A percentile compares a stretch with the other conserved stretches of the same genome.
Conservation (phyloP, 64 coral and sea anemone genomes). For the Montipora cactus region DNA sequence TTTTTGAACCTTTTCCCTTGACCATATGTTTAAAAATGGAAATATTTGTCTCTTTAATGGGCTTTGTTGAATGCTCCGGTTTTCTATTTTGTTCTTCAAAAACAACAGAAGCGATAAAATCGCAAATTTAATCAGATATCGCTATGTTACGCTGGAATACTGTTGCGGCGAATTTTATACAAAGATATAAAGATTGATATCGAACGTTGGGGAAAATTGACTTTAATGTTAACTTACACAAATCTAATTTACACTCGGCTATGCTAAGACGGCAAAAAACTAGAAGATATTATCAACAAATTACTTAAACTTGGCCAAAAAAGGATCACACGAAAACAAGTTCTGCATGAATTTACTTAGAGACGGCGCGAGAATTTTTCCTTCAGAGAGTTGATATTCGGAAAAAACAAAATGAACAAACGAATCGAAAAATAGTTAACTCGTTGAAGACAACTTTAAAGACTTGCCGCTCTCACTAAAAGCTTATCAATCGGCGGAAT, state of each 20-base stretch:
- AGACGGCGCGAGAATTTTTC: neutral
- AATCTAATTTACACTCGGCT: constrained; percentile 34
- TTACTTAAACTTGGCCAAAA: constrained; percentile 11
- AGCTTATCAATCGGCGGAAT: constrained; percentile 20
- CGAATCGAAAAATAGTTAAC: constrained; percentile 40
- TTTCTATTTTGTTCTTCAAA: constrained; percentile 2
- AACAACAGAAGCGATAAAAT: constrained; percentile 47
- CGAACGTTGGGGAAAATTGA: constrained; percentile 34
- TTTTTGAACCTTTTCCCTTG: neutral
- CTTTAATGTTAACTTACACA: constrained; percentile 53
- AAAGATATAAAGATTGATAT: constrained; percentile 41
- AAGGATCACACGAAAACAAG: neutral
- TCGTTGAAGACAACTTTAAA: neutral
- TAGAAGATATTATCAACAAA: constrained; percentile 29
- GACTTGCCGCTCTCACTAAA: neutral
- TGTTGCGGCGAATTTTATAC: constrained; percentile 40
- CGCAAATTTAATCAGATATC: constrained; percentile 26
- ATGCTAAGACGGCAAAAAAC: neutral
- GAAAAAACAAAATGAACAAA: neutral
- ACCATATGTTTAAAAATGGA: neutral
- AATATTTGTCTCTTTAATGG: constrained; percentile 32
- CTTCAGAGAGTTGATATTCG: neutral
- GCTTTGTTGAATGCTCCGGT: constrained; percentile 47
- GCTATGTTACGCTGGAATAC: constrained; percentile 12
- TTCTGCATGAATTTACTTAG: constrained; percentile 9